These are phyloP conservation scores for Notarius lentiginosus DNA, from an alignment of 2,113 vertebrate genomes.

Conservation along the genomic window DNA sequence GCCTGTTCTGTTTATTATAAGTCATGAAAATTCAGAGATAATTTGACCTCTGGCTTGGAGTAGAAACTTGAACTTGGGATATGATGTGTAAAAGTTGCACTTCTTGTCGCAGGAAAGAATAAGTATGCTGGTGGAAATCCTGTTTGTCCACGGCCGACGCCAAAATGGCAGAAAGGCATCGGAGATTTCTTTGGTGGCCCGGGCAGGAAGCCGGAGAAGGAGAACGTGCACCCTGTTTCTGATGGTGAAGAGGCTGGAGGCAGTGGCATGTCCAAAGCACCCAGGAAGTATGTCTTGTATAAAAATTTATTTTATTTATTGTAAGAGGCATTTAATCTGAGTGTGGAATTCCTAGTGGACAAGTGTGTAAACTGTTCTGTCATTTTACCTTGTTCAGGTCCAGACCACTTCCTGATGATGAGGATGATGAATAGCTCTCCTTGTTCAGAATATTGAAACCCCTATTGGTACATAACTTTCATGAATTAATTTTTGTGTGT, in stretches of 20 bases:
- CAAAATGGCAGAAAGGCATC: constrained; percentile 88
- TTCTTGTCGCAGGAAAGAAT: constrained; percentile 67
- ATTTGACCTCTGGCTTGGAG: no score
- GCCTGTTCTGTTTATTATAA: no score
- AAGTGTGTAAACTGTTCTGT: not conserved
- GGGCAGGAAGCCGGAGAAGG: constrained; percentile 73
- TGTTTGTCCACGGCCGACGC: constrained; percentile 82
- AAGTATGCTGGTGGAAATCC: constrained; percentile 82
- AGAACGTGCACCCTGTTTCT: constrained; percentile 70
- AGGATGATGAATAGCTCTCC: constrained; percentile 57
- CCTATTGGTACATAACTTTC: not conserved
- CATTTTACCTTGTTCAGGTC: constrained; percentile 56
- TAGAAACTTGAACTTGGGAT: no score
- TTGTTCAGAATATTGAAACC: not conserved
- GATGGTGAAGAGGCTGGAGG: constrained; percentile 75
- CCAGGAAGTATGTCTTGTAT: constrained; percentile 71
- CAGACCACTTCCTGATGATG: constrained; percentile 67
- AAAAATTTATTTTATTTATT: no score
- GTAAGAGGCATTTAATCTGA: no score
- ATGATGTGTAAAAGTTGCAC: no score
- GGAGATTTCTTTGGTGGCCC: constrained; percentile 83
- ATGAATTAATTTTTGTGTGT: constrained; percentile 51
- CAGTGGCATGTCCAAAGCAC: constrained; percentile 74
- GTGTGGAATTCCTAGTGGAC: not conserved
- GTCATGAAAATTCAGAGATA: no score